Evolutionary conservation across 2,113 vertebrate species (phyloP).

Genomic region (Naja naja): DNA sequence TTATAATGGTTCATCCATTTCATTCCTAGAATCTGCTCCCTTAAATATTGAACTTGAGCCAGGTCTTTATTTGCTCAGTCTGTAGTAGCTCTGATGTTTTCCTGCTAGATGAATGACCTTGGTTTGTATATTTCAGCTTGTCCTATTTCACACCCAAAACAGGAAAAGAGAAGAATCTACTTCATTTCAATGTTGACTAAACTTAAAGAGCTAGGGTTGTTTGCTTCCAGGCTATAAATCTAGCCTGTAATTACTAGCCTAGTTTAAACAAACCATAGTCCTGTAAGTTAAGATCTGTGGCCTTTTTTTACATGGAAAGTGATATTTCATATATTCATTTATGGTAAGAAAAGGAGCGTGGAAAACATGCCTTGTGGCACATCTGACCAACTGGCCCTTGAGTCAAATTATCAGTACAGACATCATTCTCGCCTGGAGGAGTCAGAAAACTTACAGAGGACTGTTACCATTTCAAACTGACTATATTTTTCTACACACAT

Average conservation of each 20-base stretch:
- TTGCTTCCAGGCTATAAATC: neutral
- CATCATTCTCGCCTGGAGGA: neutral
- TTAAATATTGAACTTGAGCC: neutral
- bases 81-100: neutral
- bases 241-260: neutral
- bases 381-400: neutral
- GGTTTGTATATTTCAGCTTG: neutral
- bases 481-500: neutral
- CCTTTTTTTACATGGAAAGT: neutral
- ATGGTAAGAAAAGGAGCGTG: neutral
- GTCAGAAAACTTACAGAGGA: neutral
- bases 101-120: neutral
- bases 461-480: neutral
- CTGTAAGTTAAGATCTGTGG: neutral
- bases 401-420: neutral
- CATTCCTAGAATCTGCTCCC: neutral
- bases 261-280: neutral
- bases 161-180: neutral
- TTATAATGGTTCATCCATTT: neutral
- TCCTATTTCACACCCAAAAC: neutral
- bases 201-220: neutral
- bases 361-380: neutral
- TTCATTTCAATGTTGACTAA: neutral
- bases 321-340: neutral
- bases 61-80: neutral